Evolutionary conservation across 2,797 vertebrate species (phyloP), one percentile per base, ranked within the genome.

Genomic region (Gymnopithys bicolor): DNA sequence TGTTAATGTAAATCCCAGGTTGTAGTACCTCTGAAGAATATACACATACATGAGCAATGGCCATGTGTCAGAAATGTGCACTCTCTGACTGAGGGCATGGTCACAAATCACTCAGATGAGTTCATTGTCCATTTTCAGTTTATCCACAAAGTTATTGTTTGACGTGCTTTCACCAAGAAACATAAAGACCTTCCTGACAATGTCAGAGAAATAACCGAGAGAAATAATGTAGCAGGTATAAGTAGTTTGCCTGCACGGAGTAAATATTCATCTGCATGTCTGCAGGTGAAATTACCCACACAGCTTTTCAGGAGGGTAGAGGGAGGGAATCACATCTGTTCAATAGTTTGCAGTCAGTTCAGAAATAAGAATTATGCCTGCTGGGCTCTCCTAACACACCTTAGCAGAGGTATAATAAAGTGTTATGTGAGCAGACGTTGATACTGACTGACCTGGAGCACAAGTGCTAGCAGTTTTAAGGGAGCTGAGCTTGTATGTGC

Each of bases 401-500:
- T 92, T 90, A 93, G 79, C 87, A 81, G 85, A 81, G 59, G 30
- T 73, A 69, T 88, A 91, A 91, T 90, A 62, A 95, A 94, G 76
- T 48, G 82, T 77, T 92, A 78, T 46, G 66, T 78, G 91, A 90
- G 41, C 79, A 93, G 73, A 81, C 2, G 0, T 74, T 77, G 89
- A 67, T 86, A 88, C 71, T 56, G 74, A 52, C 84, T 87, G 92
- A 94, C 86, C 84, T 69, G 76, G 35, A 89, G 92, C 87, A 84
- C 55, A 84, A 86, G 66, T 48, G 39, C n/a, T 45, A 45, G 69
- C 68, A 81, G 46, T 84, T 83, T 85, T 64, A 81, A 87, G 58
- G 79, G 51, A 94, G n/a, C 62, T 73, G 59, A 81, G 87, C 66
- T 77, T 55, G 23, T 71, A 41, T 68, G 32, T 56, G 84, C 89